Percentiles rank a stretch among this genome's conserved stretches.
These are phyloP conservation scores for Shargacucullia verbasci DNA, from an alignment of 2,888 invertebrate species.

Conservation along the genomic window DNA sequence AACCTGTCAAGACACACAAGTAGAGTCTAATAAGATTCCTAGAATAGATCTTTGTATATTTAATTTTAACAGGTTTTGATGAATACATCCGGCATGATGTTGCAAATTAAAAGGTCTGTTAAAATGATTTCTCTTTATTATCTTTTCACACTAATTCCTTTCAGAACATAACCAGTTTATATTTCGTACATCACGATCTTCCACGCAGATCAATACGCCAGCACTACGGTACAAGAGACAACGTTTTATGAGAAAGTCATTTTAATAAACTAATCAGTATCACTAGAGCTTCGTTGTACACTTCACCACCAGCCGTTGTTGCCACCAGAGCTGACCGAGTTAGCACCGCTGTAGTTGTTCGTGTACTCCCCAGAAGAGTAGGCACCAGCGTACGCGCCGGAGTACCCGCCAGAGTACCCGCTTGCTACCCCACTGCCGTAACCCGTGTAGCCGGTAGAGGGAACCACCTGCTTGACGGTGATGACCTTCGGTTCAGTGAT, in stretches of 20 bases:
- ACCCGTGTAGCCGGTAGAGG: conserved; percentile 18
- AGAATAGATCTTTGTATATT: background rate
- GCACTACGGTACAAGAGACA: conserved; percentile 1
- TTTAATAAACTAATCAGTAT: background rate
- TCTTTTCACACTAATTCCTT: background rate
- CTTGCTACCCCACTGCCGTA: conserved; percentile 1
- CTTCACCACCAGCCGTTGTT: conserved; percentile 30
- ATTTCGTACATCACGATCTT: too few relatives aligned
- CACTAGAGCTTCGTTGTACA: conserved; percentile 1
- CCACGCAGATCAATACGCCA: background rate
- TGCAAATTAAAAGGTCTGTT: background rate
- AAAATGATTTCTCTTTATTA: conserved; percentile 17
- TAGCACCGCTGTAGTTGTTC: conserved; percentile 4
- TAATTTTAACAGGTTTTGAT: background rate
- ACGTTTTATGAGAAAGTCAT: background rate
- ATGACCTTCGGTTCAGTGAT: conserved; percentile 50
- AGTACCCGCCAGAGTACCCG: conserved; percentile 12
- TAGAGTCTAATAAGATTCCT: background rate
- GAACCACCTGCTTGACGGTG: conserved; percentile 47
- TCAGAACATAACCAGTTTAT: too few relatives aligned
- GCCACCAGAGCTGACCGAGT: background rate
- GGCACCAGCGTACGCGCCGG: conserved; percentile 15
- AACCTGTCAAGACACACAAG: too few relatives aligned
- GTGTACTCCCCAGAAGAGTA: conserved; percentile 18
- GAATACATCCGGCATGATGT: background rate